Conservation (phyloP, 2,888 invertebrate species). For the Scaptomyza parva region DNA sequence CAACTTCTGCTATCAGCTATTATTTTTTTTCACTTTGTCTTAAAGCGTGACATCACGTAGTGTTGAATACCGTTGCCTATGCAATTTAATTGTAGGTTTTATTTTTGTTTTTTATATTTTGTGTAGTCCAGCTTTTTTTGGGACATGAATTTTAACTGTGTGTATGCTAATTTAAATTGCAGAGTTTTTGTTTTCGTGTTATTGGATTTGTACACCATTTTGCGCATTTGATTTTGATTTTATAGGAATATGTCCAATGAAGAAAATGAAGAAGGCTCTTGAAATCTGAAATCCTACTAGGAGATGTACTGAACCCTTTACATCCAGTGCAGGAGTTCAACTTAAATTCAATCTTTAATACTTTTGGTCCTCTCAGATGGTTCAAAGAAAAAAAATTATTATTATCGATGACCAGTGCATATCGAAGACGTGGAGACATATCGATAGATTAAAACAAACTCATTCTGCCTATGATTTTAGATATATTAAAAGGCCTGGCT, state of each 20-base stretch:
- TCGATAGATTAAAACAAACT: no score
- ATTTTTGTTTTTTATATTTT: neutral
- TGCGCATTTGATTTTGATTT: conserved; percentile 7
- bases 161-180: conserved; percentile 40
- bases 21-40: neutral
- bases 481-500: no score
- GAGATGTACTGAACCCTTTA: no score
- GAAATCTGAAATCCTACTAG: no score
- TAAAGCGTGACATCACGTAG: conserved; percentile 52
- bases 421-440: no score
- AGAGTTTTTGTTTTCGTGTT: conserved; percentile 23
- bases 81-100: conserved; percentile 16
- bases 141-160: conserved; percentile 47
- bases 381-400: no score
- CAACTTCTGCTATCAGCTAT: conserved; percentile 17
- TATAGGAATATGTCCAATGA: neutral
- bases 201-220: conserved; percentile 23
- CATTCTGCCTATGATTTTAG: no score
- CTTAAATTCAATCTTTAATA: no score
- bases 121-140: conserved; percentile 22
- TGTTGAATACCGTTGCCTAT: conserved; percentile 1
- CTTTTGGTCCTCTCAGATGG: no score
- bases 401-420: no score
- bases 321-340: no score
- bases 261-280: neutral